phyloP scores from a whole-genome alignment of 2,797 vertebrate genomes.

The Sebastes variabilis region DNA sequence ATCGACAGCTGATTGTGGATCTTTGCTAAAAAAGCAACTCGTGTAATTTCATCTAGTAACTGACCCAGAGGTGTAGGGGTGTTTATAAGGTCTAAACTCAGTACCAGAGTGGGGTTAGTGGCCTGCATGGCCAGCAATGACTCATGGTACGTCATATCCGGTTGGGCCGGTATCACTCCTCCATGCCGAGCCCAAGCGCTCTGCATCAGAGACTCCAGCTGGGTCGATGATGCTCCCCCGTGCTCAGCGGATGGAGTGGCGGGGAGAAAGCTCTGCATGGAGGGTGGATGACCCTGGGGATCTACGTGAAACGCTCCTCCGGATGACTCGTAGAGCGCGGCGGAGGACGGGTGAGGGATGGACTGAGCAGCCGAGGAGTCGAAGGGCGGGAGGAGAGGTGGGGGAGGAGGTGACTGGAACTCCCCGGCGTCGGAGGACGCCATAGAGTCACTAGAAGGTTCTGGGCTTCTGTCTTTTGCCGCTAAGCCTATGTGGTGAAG shows the following conservation, averaged over 20 bases:
- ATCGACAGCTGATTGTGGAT: background rate
- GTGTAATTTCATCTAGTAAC: slow-evolving; percentile 35
- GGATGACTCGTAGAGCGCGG: slow-evolving; percentile 51
- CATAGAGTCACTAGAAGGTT: slow-evolving; percentile 94
- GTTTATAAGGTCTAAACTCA: slow-evolving; percentile 61
- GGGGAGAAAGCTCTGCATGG: slow-evolving; percentile 84
- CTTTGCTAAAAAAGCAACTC: slow-evolving; percentile 25
- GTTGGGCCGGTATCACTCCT: slow-evolving; percentile 71
- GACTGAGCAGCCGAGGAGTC: slow-evolving; percentile 79
- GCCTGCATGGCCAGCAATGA: slow-evolving; percentile 80
- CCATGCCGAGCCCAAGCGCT: slow-evolving; percentile 79
- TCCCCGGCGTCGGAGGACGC: slow-evolving; percentile 93
- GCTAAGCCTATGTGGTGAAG: slow-evolving; percentile 78
- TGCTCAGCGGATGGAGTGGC: slow-evolving; percentile 80
- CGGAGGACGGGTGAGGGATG: slow-evolving; percentile 78
- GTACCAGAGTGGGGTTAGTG: slow-evolving; percentile 81
- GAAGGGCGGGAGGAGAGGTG: slow-evolving; percentile 79
- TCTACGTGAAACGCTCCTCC: slow-evolving; percentile 60
- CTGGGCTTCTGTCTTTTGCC: slow-evolving; percentile 89
- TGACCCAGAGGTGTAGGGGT: slow-evolving; percentile 52
- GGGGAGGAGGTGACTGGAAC: slow-evolving; percentile 92
- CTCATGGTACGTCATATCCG: slow-evolving; percentile 81
- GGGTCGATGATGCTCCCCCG: slow-evolving; percentile 82
- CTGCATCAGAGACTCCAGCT: slow-evolving; percentile 88
- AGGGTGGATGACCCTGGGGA: slow-evolving; percentile 85